These are phyloP conservation scores for Caenorhabditis uteleia DNA, from an alignment of 2,888 invertebrate genomes.

Conservation along the genomic window DNA sequence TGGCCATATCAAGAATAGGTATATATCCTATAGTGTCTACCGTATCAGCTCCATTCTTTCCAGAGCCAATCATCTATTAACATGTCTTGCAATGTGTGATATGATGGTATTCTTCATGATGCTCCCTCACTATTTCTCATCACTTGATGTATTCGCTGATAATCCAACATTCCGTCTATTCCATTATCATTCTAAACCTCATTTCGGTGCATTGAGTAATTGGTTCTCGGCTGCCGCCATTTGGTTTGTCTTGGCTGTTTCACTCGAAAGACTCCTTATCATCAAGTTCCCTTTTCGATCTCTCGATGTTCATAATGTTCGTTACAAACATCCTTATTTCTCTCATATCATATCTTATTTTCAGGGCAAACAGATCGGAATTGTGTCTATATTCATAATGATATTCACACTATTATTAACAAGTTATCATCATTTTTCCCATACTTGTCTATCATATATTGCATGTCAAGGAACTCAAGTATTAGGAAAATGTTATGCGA, in stretches of 20 bases:
- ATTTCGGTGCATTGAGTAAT: constrained; percentile 52
- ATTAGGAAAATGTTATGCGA: constrained; percentile 41
- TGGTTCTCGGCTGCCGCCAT: constrained; percentile 61
- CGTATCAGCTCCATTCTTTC: constrained; percentile 8
- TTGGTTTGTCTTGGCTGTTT: constrained; percentile 60
- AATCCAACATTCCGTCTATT: constrained; percentile 45
- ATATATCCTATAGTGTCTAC: not conserved
- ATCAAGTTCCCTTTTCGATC: constrained; percentile 59
- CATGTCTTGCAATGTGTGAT: constrained; percentile 54
- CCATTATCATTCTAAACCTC: constrained; percentile 48
- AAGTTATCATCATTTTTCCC: constrained; percentile 50
- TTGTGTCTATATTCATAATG: constrained; percentile 40
- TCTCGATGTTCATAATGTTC: constrained; percentile 49
- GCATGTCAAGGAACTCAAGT: constrained; percentile 47
- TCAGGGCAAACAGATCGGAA: constrained; percentile 40
- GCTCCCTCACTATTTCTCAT: constrained; percentile 47
- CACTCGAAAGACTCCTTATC: constrained; percentile 54
- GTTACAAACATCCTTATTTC: constrained; percentile 2
- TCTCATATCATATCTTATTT: constrained; percentile 1
- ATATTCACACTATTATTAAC: constrained; percentile 41
- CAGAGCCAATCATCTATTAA: constrained; percentile 56
- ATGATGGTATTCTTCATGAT: constrained; percentile 55
- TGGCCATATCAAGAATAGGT: constrained; percentile 55
- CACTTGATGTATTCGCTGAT: constrained; percentile 35
- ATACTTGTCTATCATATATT: constrained; percentile 38